Percentiles rank a stretch among this genome's conserved stretches.
Evolutionary conservation across 1,140 invertebrate species (phyloP).

Genomic region (Phthorimaea operculella): DNA sequence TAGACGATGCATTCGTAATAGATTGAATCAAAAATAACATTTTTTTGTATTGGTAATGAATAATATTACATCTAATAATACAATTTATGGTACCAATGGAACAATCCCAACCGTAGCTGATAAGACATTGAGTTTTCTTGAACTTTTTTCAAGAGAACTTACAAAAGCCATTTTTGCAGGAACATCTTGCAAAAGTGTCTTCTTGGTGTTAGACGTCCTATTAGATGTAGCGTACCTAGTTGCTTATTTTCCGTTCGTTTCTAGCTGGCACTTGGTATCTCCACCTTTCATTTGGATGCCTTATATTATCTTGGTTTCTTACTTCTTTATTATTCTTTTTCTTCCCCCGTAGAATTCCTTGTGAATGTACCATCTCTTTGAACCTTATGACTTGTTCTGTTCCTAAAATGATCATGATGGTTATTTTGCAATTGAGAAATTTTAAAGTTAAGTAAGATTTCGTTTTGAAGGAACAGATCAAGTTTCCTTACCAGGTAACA

Average conservation of each 20-base stretch:
- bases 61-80: too few relatives aligned
- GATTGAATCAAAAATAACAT: too few relatives aligned
- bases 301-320: constrained; percentile 33
- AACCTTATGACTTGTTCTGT: constrained; percentile 15
- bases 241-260: constrained; percentile 53
- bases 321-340: constrained; percentile 33
- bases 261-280: constrained; percentile 61
- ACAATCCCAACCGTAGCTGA: not conserved
- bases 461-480: constrained; percentile 12
- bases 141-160: not conserved
- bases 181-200: not conserved
- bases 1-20: too few relatives aligned
- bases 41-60: too few relatives aligned
- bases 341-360: constrained; percentile 49
- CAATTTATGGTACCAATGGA: too few relatives aligned
- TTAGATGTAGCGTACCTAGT: constrained; percentile 44
- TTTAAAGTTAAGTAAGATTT: not conserved
- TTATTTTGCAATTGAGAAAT: too few relatives aligned
- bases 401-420: constrained; percentile 4
- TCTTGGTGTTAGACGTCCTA: constrained; percentile 55
- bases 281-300: constrained; percentile 55
- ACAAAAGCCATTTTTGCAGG: not conserved
- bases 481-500: constrained; percentile 13
- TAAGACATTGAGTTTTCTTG: not conserved
- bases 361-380: constrained; percentile 23